Base-by-base conservation (phyloP, 2,113 vertebrate species). In the Bujurquina vittata region DNA sequence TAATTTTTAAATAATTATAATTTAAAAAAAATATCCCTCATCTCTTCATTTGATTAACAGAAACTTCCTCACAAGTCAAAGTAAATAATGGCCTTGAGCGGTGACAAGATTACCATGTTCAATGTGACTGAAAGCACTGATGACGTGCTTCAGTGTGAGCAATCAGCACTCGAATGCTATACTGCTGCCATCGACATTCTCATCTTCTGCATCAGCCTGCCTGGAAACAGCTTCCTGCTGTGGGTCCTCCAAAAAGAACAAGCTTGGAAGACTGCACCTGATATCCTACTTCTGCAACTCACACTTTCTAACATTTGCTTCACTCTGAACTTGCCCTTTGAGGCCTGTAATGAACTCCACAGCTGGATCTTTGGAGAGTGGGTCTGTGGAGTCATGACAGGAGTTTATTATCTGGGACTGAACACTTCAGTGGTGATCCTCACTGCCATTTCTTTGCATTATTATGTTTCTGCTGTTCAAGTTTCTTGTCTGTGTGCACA, bases 251-350 rank as follows among this genome's bases (percentile, higher is more conserved):
- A 67, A 22, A 86, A n/a, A 37, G 37, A 85, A 75, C 91, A 9
- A 58, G n/a, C 54, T 52, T 77, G 61, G 61, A 77, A 11, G 20
- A 95, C 77, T 49, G 85, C 95, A 26, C 22, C 63, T 0, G 92
- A 92, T 65, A 87, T 94, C 55, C 93, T 95, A 76, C 92, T 95
- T 18, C 72, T 96, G 35, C 94, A 96, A 76, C 90, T 96, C 87
- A 93, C 93, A 7, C 1, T 92, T 5, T 95, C 94, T 0, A 92
- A 96, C 85, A 84, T 96, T 46, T 73, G 95, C 56, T 95, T 95
- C 84, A 92, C 95, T 26, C 15, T 94, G 74, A 88, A 91, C 0
- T 84, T 96, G 0, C 18, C 57, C 10, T 73, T 84, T 46, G 1
- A 3, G 18, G 23, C 23, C 14, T 40, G 11, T 58, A 14, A n/a